Conservation (phyloP, 2,888 invertebrate species). For the Patella caerulea region DNA sequence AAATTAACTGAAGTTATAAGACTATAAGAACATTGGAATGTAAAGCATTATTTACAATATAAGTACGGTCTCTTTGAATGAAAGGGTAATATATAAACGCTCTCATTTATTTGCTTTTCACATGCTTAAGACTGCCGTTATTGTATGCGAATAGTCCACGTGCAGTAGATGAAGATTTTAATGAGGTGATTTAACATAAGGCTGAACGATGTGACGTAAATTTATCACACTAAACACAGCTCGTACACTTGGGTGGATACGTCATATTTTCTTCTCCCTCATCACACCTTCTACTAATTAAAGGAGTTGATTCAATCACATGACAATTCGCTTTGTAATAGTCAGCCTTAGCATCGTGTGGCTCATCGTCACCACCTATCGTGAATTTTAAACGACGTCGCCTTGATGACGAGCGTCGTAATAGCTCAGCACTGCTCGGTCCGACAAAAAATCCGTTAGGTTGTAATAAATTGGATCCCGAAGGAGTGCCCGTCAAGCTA, state of each 20-base stretch:
- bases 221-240: conserved; percentile 12
- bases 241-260: conserved; percentile 10
- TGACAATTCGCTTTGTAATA: background rate
- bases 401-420: conserved; percentile 40
- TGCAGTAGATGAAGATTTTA: too few species aligned
- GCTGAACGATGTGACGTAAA: background rate
- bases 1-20: too few species aligned
- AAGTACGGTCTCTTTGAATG: too few species aligned
- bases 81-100: too few species aligned
- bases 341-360: conserved; percentile 8
- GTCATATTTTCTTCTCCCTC: conserved; percentile 18
- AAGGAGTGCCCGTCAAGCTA: background rate
- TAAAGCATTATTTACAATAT: too few species aligned
- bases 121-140: too few species aligned
- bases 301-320: conserved; percentile 16
- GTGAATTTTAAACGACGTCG: conserved; percentile 38
- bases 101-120: too few species aligned
- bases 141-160: too few species aligned
- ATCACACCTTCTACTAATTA: conserved; percentile 14
- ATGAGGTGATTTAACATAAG: background rate
- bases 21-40: too few species aligned
- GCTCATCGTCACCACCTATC: conserved; percentile 29
- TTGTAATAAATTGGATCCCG: conserved; percentile 29
- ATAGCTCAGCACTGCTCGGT: conserved; percentile 39
- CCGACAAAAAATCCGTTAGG: conserved; percentile 36